phyloP scores from a whole-genome alignment of 2,888 invertebrate genomes.

The Agrilus cyanescens region DNA sequence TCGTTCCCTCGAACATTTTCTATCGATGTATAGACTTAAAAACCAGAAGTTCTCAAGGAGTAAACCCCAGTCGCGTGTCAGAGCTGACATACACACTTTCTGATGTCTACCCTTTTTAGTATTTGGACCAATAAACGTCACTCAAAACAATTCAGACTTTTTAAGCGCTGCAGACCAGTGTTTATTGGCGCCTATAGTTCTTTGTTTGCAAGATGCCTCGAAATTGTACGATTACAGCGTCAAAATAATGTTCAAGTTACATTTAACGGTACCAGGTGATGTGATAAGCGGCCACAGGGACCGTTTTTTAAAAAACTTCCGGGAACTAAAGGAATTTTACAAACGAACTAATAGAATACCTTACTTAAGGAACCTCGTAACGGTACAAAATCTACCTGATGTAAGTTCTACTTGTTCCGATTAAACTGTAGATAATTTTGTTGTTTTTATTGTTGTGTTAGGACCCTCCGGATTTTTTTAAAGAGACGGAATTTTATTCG shows the following conservation, averaged over 20 bases:
- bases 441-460: slow-evolving; percentile 26
- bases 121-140: slow-evolving; percentile 86
- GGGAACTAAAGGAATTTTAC: slow-evolving; percentile 82
- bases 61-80: too few species aligned
- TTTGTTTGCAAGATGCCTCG: slow-evolving; percentile 91
- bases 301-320: slow-evolving; percentile 83
- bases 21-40: too few species aligned
- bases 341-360: slow-evolving; percentile 86
- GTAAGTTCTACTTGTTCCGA: slow-evolving; percentile 31
- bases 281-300: slow-evolving; percentile 80
- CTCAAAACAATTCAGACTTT: slow-evolving; percentile 75
- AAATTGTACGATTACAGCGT: slow-evolving; percentile 94
- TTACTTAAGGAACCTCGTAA: slow-evolving; percentile 93
- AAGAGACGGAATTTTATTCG: slow-evolving; percentile 82
- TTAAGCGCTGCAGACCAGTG: slow-evolving; percentile 95
- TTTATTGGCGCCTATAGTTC: slow-evolving; percentile 87
- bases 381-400: slow-evolving; percentile 84
- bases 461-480: slow-evolving; percentile 89
- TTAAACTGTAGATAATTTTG: neutral
- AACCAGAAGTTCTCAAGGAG: too few species aligned
- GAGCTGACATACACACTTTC: too few species aligned
- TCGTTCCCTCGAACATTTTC: too few species aligned
- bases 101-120: slow-evolving; percentile 45
- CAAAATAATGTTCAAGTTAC: slow-evolving; percentile 89
- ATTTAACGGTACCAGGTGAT: slow-evolving; percentile 82